Conservation (phyloP, 2,797 vertebrate species). For the Naso thynnoides region DNA sequence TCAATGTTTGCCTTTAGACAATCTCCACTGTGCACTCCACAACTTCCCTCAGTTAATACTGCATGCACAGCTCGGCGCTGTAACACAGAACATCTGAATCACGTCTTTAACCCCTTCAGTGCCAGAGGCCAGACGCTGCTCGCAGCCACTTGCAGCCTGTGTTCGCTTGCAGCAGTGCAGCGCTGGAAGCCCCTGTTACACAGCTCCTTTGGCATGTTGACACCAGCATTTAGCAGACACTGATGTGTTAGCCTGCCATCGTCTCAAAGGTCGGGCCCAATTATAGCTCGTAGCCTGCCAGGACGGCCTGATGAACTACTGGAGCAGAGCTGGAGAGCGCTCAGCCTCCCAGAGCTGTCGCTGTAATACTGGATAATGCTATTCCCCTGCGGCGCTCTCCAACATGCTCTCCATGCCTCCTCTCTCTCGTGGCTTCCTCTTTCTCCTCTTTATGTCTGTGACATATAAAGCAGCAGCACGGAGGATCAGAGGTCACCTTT, state of each 20-base stretch:
- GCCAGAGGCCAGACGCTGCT: not conserved
- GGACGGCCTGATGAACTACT: constrained; percentile 67
- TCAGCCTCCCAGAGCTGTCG: constrained; percentile 62
- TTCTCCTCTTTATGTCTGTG: constrained; percentile 45
- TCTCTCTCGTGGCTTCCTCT: constrained; percentile 31
- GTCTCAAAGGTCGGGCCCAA: constrained; percentile 73
- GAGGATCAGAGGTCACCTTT: constrained; percentile 64
- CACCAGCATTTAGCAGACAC: constrained; percentile 67
- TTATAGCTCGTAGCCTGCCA: constrained; percentile 68
- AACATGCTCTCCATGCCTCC: constrained; percentile 40
- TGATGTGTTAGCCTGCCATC: constrained; percentile 62
- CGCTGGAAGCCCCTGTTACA: constrained; percentile 37
- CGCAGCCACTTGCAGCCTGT: not conserved
- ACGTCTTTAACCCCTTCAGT: not conserved
- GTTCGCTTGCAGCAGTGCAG: constrained; percentile 8
- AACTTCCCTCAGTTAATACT: not conserved
- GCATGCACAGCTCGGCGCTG: not conserved
- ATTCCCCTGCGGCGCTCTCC: constrained; percentile 55
- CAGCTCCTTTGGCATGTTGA: constrained; percentile 65
- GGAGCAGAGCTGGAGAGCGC: constrained; percentile 49
- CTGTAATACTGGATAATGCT: constrained; percentile 57
- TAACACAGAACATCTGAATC: not conserved
- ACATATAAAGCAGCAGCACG: constrained; percentile 60
- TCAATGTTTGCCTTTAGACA: constrained; percentile 10
- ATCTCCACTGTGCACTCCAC: not conserved